phyloP scores from a whole-genome alignment of 2,113 vertebrate genomes.

The Noctilio leporinus region DNA sequence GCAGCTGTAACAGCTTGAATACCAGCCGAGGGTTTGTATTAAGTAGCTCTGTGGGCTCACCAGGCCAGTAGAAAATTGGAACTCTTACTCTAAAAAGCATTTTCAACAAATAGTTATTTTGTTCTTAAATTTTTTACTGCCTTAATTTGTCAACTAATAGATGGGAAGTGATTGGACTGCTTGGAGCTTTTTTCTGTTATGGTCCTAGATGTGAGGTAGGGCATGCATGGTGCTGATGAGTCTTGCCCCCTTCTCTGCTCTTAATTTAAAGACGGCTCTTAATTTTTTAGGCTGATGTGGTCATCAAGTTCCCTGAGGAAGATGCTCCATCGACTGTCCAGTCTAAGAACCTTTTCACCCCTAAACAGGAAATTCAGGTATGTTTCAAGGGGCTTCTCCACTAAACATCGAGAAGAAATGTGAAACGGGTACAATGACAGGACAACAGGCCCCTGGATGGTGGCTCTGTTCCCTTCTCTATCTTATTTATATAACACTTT shows the following conservation, averaged over 20 bases:
- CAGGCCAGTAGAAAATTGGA: slow-evolving; percentile 36
- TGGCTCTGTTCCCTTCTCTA: not conserved
- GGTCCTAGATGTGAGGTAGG: not conserved
- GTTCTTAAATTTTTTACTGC: slow-evolving; percentile 36
- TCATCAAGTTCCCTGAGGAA: slow-evolving; percentile 95
- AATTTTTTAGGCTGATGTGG: slow-evolving; percentile 89
- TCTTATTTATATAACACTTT: not conserved
- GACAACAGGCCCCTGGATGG: not conserved
- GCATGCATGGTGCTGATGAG: not conserved
- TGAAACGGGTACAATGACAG: not conserved
- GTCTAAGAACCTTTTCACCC: slow-evolving; percentile 92
- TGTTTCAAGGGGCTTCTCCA: not conserved
- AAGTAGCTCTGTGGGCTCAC: not conserved
- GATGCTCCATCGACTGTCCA: slow-evolving; percentile 89
- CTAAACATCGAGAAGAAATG: not conserved
- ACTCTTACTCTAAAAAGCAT: slow-evolving; percentile 37
- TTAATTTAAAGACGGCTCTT: not conserved
- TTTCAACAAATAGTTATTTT: slow-evolving; percentile 45
- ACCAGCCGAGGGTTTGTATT: slow-evolving; percentile 40
- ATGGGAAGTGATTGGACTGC: not conserved
- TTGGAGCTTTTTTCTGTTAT: not conserved
- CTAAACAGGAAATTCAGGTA: slow-evolving; percentile 98
- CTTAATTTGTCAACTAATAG: not conserved
- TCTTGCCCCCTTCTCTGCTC: not conserved
- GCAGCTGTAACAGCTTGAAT: not conserved